Percentiles rank a stretch among this genome's conserved stretches.
Evolutionary conservation across 2,797 vertebrate genomes (phyloP).

Genomic region (Brachymystax lenok): DNA sequence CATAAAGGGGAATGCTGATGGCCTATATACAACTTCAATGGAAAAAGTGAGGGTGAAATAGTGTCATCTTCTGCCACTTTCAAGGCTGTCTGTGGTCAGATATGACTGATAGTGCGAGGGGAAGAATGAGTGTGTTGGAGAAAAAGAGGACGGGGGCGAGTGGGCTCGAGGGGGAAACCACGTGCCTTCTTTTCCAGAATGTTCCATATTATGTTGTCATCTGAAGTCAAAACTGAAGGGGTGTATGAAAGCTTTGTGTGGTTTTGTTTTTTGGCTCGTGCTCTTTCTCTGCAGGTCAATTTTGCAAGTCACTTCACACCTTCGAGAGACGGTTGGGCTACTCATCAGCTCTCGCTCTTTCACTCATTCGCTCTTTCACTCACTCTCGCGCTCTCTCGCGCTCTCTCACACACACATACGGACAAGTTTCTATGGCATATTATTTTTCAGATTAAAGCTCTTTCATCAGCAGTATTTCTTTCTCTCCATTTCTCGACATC

Average conservation of each 20-base stretch:
- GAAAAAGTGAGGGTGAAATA: background rate
- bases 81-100: background rate
- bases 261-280: no score
- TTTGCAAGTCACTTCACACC: no score
- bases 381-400: no score
- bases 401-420: no score
- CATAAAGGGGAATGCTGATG: background rate
- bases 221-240: slow-evolving; percentile 24
- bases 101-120: background rate
- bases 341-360: no score
- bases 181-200: background rate
- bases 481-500: background rate
- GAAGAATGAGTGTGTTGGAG: background rate
- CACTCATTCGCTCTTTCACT: fast-evolving
- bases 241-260: background rate
- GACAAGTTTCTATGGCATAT: no score
- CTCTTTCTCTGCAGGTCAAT: no score
- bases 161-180: background rate
- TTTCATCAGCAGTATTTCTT: no score
- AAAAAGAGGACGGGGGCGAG: background rate
- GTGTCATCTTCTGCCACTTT: background rate
- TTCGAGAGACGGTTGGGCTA: no score
- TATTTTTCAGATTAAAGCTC: background rate
- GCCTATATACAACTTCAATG: background rate
- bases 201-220: background rate